Evolutionary conservation across 2,888 invertebrate species (phyloP).

Genomic region (Eupithecia inturbata): DNA sequence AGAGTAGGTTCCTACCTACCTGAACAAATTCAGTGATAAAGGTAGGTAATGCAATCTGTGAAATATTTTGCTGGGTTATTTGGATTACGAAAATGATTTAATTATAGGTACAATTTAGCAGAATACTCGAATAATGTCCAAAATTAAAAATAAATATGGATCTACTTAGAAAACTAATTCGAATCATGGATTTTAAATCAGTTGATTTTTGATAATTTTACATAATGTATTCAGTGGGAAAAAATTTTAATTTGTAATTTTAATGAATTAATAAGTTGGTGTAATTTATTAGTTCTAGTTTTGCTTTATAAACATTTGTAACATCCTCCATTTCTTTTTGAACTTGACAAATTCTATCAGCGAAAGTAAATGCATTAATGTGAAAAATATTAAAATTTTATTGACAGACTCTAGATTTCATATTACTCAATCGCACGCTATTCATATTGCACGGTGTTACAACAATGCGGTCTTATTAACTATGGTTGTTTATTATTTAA

Average conservation of each 20-base stretch:
- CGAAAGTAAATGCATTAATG: constrained; percentile 50
- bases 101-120: background rate
- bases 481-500: background rate
- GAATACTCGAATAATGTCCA: no score
- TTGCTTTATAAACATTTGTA: constrained; percentile 15
- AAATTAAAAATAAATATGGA: no score
- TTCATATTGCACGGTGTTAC: background rate
- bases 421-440: background rate
- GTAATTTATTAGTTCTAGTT: background rate
- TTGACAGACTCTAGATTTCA: constrained; percentile 47
- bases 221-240: no score
- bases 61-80: background rate
- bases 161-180: background rate
- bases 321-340: constrained; percentile 36
- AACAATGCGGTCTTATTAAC: background rate
- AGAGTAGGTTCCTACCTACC: no score
- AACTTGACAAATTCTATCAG: constrained; percentile 46
- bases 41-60: background rate
- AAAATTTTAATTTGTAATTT: background rate
- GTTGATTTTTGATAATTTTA: background rate
- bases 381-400: constrained; percentile 51
- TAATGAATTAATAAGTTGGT: background rate
- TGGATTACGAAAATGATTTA: background rate
- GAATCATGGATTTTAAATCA: background rate
- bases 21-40: background rate